Percentiles rank a stretch among this genome's conserved stretches.
These are phyloP conservation scores for Drosophila putrida DNA, from an alignment of 2,888 invertebrate genomes.

Conservation along the genomic window DNA sequence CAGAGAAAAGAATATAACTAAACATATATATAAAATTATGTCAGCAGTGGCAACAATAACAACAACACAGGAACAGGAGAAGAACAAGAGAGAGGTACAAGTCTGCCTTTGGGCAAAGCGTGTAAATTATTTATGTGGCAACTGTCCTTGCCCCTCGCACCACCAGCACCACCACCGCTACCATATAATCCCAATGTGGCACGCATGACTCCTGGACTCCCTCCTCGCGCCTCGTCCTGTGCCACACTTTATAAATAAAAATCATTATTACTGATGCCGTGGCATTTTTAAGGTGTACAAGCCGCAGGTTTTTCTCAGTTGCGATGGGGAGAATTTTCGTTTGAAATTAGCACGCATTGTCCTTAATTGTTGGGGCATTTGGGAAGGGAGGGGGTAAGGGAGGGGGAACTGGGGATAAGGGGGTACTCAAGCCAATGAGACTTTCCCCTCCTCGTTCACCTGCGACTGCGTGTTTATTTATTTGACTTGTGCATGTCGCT, in stretches of 20 bases:
- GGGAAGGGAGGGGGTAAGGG: background rate
- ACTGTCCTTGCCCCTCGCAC: constrained; percentile 58
- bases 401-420: background rate
- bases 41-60: constrained; percentile 54
- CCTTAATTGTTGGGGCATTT: constrained; percentile 75
- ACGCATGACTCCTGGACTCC: constrained; percentile 60
- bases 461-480: constrained; percentile 79
- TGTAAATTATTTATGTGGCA: constrained; percentile 77
- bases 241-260: constrained; percentile 74
- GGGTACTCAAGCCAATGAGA: constrained; percentile 56
- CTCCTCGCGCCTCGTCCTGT: constrained; percentile 26
- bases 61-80: constrained; percentile 3
- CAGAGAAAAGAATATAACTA: background rate
- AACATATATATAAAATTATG: constrained; percentile 63
- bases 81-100: constrained; percentile 12
- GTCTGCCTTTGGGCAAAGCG: constrained; percentile 52
- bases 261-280: constrained; percentile 61
- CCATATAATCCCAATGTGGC: constrained; percentile 47
- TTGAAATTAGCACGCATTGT: constrained; percentile 79
- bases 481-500: constrained; percentile 82
- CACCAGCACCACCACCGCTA: no score
- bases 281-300: constrained; percentile 19
- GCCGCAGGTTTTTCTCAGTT: constrained; percentile 41
- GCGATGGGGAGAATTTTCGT: constrained; percentile 37
- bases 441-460: constrained; percentile 41